Evolutionary conservation across 2,888 invertebrate genomes (phyloP), one percentile per base, ranked within the genome.

Genomic region (Eupeodes luniger): DNA sequence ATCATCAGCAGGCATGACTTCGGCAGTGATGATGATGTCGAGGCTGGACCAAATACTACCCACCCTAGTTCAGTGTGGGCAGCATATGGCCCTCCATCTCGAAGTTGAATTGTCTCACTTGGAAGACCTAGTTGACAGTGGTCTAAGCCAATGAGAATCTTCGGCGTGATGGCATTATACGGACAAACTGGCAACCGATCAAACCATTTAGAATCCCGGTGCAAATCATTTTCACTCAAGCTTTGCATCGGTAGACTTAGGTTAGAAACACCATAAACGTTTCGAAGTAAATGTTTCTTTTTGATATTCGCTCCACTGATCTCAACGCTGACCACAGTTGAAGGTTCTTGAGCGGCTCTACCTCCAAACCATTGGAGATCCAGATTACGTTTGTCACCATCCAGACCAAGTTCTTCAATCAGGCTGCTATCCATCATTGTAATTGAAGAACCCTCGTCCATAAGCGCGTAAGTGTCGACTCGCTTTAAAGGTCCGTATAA

Each of bases 361-460:
- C 82, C 79, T 49, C 82, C 80, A 76, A 78, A 82, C 82, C 89
- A 89, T 61, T 86, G 81, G 6, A 89, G 55, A 55, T 70, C 78
- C 16, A 86, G 47, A n/a, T 51, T 72, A 49, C 53, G 16, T 4
- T 53, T 53, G 4, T 80, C 64, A 7, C 81, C 90, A 12, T 59
- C 47, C 27, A 86, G 11, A 27, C 82, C 87, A 34, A 89, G 75
- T 44, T 81, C 72, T 4, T 79, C 40, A 10, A 85, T 36, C 11
- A 89, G 27, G 16, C 53, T 27, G 53, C 53, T 61, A 16, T 89
- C 80, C 36, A 85, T 87, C 80, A 87, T 81, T 7, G 81, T 81
- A 11, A 85, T 55, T n/a, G 83, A 89, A 16, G 86, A 89, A 51
- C 85, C 89, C 72, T 89, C 89, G 51, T 85, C 83, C 57, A 89